Conservation (phyloP, 1,140 invertebrate species). For the Drosophila tropicalis region DNA sequence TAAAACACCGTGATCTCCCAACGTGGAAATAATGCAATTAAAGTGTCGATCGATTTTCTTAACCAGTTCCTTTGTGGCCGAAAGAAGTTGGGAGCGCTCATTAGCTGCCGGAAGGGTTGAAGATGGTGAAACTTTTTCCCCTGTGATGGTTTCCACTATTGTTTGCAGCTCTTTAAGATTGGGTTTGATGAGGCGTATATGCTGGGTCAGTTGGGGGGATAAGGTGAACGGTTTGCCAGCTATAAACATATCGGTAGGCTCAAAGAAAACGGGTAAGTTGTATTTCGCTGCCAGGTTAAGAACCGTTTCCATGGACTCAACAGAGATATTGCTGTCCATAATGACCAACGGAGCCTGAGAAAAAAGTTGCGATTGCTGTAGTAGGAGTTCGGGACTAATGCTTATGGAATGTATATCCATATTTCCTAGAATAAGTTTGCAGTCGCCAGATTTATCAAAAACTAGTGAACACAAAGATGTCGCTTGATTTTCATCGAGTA, state of each 20-base stretch:
- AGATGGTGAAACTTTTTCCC: slow-evolving; percentile 22
- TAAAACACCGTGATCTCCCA: slow-evolving; percentile 85
- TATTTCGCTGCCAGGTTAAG: slow-evolving; percentile 86
- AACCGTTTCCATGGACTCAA: slow-evolving; percentile 87
- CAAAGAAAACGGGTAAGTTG: slow-evolving; percentile 89
- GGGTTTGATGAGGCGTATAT: slow-evolving; percentile 87
- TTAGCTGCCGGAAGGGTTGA: slow-evolving; percentile 17
- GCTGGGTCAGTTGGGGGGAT: slow-evolving; percentile 63
- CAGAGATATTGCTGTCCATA: slow-evolving; percentile 91
- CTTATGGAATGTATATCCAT: slow-evolving; percentile 89
- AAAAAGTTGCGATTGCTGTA: slow-evolving; percentile 84
- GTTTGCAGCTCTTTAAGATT: slow-evolving; percentile 88
- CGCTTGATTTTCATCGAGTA: slow-evolving; percentile 77
- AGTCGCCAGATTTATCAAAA: slow-evolving; percentile 89
- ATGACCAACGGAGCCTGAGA: slow-evolving; percentile 88
- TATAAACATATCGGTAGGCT: slow-evolving; percentile 87
- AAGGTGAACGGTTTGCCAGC: slow-evolving; percentile 85
- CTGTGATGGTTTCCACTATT: slow-evolving; percentile 83
- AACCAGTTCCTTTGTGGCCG: slow-evolving; percentile 48
- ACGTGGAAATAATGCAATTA: slow-evolving; percentile 85
- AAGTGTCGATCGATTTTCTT: slow-evolving; percentile 72
- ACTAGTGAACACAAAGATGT: slow-evolving; percentile 91
- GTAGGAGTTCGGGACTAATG: slow-evolving; percentile 87
- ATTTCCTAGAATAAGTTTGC: slow-evolving; percentile 91
- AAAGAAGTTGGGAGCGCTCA: slow-evolving; percentile 32